Conservation (phyloP, 2,113 vertebrate genomes). For the Anhinga anhinga region DNA sequence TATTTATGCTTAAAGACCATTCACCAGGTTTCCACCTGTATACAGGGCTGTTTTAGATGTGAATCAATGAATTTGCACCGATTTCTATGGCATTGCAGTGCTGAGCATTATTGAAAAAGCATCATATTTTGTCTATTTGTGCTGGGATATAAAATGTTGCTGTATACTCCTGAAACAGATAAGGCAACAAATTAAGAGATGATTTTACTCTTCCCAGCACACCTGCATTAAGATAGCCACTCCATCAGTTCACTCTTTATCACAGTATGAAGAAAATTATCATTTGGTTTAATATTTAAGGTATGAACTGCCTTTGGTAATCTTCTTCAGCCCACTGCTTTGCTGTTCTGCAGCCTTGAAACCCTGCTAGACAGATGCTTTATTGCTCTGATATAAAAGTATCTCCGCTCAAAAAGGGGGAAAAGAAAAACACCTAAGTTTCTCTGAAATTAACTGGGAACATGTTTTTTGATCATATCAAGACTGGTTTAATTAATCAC, state of each 20-base stretch:
- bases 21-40: background rate
- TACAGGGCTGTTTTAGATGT: background rate
- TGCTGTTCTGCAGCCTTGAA: background rate
- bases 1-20: background rate
- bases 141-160: background rate
- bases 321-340: background rate
- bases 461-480: background rate
- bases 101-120: background rate
- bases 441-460: background rate
- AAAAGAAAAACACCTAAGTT: background rate
- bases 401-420: background rate
- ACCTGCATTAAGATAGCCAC: background rate
- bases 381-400: background rate
- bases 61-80: background rate
- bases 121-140: background rate
- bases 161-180: background rate
- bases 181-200: background rate
- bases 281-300: background rate
- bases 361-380: background rate
- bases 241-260: background rate
- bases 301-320: background rate
- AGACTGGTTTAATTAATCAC: background rate
- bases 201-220: background rate
- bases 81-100: background rate
- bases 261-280: background rate